Percentiles rank a stretch among this genome's conserved stretches.
Evolutionary conservation across 2,113 vertebrate genomes (phyloP).

Genomic region (Sprattus sprattus): DNA sequence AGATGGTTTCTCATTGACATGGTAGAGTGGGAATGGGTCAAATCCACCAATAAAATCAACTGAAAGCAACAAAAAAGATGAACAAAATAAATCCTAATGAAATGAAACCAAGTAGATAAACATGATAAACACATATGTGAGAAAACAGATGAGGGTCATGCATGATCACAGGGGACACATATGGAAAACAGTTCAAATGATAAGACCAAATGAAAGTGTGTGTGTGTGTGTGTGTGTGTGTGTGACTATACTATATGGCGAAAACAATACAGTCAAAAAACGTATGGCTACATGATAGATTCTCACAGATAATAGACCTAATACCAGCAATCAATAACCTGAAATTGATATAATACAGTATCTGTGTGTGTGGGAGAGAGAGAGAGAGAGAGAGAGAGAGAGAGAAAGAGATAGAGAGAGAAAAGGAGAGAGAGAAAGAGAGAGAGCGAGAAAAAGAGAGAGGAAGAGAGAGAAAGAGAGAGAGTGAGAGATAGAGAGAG

Average conservation of each 20-base stretch:
- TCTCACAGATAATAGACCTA: too few species aligned
- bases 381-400: not conserved
- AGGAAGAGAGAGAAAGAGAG: not conserved
- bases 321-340: not conserved
- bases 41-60: conserved; percentile 98
- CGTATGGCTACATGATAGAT: too few species aligned
- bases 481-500: not conserved
- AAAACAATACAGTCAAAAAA: too few species aligned
- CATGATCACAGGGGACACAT: conserved; percentile 54
- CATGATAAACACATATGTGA: not conserved
- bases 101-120: conserved; percentile 53
- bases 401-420: not conserved
- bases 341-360: not conserved
- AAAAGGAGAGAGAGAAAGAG: not conserved
- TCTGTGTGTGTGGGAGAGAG: not conserved
- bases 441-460: not conserved
- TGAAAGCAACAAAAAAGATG: conserved; percentile 76
- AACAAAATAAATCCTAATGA: conserved; percentile 54
- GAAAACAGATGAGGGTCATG: not conserved
- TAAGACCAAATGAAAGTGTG: not conserved
- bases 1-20: conserved; percentile 92
- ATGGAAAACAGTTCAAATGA: conserved; percentile 33
- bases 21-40: conserved; percentile 94
- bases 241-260: too few species aligned
- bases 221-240: too few species aligned